A percentile compares a stretch with the other conserved stretches of the same genome.
These are phyloP conservation scores for Thalassophryne amazonica DNA, from an alignment of 2,797 vertebrate genomes.

Conservation along the genomic window DNA sequence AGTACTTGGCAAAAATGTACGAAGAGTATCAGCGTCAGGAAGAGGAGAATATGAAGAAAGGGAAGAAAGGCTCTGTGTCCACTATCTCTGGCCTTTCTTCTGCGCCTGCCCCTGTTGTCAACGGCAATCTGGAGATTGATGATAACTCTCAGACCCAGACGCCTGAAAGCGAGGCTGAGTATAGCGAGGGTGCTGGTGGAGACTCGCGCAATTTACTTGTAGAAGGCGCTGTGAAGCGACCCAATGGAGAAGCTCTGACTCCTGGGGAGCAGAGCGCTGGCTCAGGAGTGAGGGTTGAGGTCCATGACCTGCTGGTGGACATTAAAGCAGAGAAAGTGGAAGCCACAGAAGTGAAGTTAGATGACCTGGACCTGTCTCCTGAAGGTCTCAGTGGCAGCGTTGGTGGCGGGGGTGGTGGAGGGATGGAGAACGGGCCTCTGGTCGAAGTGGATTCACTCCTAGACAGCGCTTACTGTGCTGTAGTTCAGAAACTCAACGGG, in stretches of 20 bases:
- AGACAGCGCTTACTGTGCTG: conserved; percentile 93
- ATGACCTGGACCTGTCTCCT: conserved; percentile 96
- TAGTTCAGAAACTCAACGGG: conserved; percentile 92
- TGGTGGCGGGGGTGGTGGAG: conserved; percentile 52
- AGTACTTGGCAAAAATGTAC: conserved; percentile 99
- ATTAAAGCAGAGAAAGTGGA: conserved; percentile 99
- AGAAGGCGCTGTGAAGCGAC: conserved; percentile 80
- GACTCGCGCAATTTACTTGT: conserved; percentile 91
- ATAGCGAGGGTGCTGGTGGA: conserved; percentile 83
- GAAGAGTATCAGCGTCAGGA: conserved; percentile 99
- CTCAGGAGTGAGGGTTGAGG: conserved; percentile 91
- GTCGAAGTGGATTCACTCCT: conserved; percentile 95
- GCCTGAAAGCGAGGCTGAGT: conserved; percentile 95
- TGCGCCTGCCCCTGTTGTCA: conserved; percentile 85
- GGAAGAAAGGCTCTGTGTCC: conserved; percentile 97
- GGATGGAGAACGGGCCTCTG: conserved; percentile 89
- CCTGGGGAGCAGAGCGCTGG: conserved; percentile 75
- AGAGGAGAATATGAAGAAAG: conserved; percentile 98
- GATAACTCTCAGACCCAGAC: conserved; percentile 97
- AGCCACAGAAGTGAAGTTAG: conserved; percentile 97
- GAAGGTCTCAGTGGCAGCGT: conserved; percentile 82
- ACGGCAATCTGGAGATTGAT: conserved; percentile 94
- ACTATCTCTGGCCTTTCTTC: conserved; percentile 98
- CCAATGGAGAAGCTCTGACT: conserved; percentile 81
- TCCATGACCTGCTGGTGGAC: conserved; percentile 96